These are phyloP conservation scores for Drepana arcuata DNA, from an alignment of 1,140 invertebrate genomes.

Conservation along the genomic window DNA sequence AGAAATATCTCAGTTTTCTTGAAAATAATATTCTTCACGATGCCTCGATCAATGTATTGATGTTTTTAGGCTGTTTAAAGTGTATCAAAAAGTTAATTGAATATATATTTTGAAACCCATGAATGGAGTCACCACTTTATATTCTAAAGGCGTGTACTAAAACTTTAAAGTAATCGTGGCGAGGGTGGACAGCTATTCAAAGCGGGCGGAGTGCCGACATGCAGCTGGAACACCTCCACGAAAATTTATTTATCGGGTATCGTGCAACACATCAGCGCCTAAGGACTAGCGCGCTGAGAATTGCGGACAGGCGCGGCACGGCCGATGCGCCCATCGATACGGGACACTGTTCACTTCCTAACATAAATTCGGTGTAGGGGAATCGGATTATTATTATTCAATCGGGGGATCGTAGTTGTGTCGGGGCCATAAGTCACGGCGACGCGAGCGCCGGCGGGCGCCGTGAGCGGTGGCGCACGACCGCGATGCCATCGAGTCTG, in stretches of 20 bases:
- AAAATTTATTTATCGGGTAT: conserved; percentile 59
- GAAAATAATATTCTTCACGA: too few relatives aligned
- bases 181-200: conserved; percentile 38
- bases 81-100: too few relatives aligned
- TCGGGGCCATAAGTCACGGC: conserved; percentile 64
- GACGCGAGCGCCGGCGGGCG: conserved; percentile 61
- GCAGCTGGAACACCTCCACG: conserved; percentile 29
- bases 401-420: conserved; percentile 63
- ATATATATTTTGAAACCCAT: too few relatives aligned
- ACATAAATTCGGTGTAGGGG: conserved; percentile 67
- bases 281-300: conserved; percentile 41
- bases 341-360: conserved; percentile 62
- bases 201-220: conserved; percentile 35
- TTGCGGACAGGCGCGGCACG: conserved; percentile 34
- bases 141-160: too few relatives aligned
- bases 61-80: too few relatives aligned
- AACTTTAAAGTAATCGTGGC: conserved; percentile 31
- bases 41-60: too few relatives aligned
- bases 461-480: conserved; percentile 63
- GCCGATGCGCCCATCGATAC: conserved; percentile 49
- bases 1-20: too few relatives aligned
- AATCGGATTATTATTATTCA: conserved; percentile 70
- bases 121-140: too few relatives aligned
- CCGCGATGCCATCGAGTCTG: conserved; percentile 52
- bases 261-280: conserved; percentile 34